A percentile compares a stretch with the other conserved stretches of the same genome.
These are phyloP conservation scores for Caerostris darwini DNA, from an alignment of 1,140 invertebrate species.

Conservation along the genomic window DNA sequence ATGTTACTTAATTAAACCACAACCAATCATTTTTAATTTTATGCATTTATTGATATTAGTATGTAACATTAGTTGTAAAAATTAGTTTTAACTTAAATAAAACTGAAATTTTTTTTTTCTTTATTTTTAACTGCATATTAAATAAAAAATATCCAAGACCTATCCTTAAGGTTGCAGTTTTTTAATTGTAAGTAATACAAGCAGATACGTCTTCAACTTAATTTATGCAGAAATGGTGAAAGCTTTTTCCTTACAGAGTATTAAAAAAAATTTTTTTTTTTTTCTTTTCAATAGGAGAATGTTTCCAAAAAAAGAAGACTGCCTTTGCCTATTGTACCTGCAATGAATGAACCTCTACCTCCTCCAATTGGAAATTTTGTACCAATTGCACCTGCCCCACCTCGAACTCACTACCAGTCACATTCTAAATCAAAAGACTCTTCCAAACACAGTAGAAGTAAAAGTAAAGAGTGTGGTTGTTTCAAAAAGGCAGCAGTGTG, in stretches of 20 bases:
- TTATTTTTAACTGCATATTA: no score
- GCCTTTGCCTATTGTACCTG: neutral
- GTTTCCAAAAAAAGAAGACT: constrained; percentile 58
- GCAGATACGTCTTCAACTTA: neutral
- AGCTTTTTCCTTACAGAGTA: neutral
- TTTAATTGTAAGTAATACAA: neutral
- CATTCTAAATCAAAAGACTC: constrained; percentile 46
- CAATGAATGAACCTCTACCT: constrained; percentile 28
- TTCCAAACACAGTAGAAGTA: constrained; percentile 59
- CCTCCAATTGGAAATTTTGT: neutral
- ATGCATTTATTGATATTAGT: no score
- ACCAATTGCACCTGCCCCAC: neutral
- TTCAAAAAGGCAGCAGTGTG: constrained; percentile 77
- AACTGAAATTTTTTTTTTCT: no score
- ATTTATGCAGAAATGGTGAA: neutral
- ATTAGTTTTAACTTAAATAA: no score
- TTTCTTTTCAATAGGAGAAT: constrained; percentile 28
- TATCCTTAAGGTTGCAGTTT: neutral
- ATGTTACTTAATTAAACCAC: no score
- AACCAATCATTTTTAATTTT: no score
- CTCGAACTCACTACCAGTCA: neutral
- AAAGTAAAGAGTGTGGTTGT: constrained; percentile 61
- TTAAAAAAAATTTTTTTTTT: neutral
- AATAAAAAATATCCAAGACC: no score
- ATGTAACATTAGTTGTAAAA: no score